Evolutionary conservation across 2,113 vertebrate genomes (phyloP).

Genomic region (Brienomyrus brachyistius): DNA sequence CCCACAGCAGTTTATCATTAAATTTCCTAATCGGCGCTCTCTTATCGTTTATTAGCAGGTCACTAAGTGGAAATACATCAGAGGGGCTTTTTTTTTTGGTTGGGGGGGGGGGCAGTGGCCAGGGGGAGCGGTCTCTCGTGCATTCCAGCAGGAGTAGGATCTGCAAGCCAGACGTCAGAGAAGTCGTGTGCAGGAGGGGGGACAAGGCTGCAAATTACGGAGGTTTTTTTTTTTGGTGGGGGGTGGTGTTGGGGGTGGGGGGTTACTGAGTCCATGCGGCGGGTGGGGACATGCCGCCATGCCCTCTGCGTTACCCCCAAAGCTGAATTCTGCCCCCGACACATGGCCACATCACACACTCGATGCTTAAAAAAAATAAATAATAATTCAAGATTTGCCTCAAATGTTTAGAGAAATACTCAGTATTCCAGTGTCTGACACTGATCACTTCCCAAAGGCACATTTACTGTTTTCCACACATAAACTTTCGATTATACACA

Average conservation of each 20-base stretch:
- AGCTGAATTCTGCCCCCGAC: not conserved
- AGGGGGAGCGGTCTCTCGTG: not conserved
- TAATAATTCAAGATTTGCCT: not conserved
- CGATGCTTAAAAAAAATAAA: not conserved
- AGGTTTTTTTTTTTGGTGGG: not conserved
- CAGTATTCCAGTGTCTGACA: not conserved
- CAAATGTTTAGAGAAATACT: not conserved
- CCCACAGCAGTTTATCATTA: slow-evolving; percentile 28
- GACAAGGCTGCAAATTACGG: slow-evolving; percentile 11
- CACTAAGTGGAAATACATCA: slow-evolving; percentile 21
- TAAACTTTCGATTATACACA: slow-evolving; percentile 32
- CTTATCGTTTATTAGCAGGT: slow-evolving; percentile 27
- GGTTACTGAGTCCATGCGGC: not conserved
- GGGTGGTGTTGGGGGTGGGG: not conserved
- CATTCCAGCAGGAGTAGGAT: too few relatives aligned
- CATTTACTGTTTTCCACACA: slow-evolving; percentile 20
- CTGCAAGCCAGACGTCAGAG: too few relatives aligned
- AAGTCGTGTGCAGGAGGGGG: too few relatives aligned
- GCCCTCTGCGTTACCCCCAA: not conserved
- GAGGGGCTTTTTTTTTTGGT: not conserved
- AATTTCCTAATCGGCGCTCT: slow-evolving; percentile 18
- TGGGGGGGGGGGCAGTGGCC: not conserved
- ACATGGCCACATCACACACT: not conserved
- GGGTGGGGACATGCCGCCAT: not conserved
- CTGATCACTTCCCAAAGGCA: not conserved